Conservation (phyloP, 2,888 invertebrate species). For the Carterocephalus palaemon region DNA sequence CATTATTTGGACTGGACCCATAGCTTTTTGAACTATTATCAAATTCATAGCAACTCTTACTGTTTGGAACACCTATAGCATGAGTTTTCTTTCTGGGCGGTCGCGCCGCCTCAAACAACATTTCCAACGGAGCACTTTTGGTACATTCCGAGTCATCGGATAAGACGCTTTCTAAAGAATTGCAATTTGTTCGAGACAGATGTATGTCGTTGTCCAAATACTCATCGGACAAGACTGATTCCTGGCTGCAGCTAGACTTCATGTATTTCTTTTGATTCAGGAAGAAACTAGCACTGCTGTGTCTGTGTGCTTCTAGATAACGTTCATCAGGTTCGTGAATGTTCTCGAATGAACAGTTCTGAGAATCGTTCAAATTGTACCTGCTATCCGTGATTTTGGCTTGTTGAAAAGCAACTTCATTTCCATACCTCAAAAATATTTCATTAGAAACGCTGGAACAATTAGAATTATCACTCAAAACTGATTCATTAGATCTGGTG, state of each 20-base stretch:
- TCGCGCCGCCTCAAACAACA: conserved; percentile 80
- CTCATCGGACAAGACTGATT: conserved; percentile 87
- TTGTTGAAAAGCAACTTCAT: conserved; percentile 72
- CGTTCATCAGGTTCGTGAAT: conserved; percentile 57
- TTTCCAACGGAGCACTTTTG: conserved; percentile 87
- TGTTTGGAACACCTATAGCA: conserved; percentile 55
- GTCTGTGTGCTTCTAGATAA: conserved; percentile 78
- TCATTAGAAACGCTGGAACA: conserved; percentile 75
- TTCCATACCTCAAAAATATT: conserved; percentile 72
- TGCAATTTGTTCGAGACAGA: conserved; percentile 82
- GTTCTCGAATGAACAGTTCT: conserved; percentile 71
- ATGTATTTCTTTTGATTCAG: conserved; percentile 82
- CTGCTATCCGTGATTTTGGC: conserved; percentile 62
- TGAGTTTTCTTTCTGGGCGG: conserved; percentile 58
- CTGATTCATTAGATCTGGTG: conserved; percentile 78
- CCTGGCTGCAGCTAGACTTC: conserved; percentile 84
- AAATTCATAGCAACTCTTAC: conserved; percentile 74
- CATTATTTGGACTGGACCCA: conserved; percentile 81
- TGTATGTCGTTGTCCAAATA: conserved; percentile 77
- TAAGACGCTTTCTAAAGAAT: conserved; percentile 88
- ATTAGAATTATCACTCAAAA: conserved; percentile 72
- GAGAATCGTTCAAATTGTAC: conserved; percentile 71
- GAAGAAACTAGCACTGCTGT: conserved; percentile 90
- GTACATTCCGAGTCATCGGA: conserved; percentile 89
- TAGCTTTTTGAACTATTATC: conserved; percentile 80